phyloP scores from a whole-genome alignment of 2,888 invertebrate genomes.

The Drosophila austrosaltans region DNA sequence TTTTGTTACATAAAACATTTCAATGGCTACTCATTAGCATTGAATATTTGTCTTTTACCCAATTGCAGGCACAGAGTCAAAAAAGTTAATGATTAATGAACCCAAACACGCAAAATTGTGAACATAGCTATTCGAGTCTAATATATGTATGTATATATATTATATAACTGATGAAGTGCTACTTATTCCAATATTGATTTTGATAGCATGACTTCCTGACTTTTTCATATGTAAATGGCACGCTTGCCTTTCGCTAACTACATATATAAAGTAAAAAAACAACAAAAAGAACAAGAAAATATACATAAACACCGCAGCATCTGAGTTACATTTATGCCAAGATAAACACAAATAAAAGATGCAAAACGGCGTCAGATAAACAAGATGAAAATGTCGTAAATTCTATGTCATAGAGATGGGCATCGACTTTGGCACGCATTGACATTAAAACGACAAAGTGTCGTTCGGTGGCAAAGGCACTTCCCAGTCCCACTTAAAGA shows the following conservation, averaged over 20 bases:
- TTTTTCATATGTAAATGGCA: slow-evolving; percentile 10
- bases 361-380: slow-evolving; percentile 22
- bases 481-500: slow-evolving; percentile 26
- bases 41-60: not conserved
- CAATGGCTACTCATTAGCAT: not conserved
- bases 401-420: slow-evolving; percentile 44
- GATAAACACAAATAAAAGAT: slow-evolving; percentile 39
- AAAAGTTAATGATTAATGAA: slow-evolving; percentile 36
- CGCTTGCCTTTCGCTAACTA: not conserved
- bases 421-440: slow-evolving; percentile 52
- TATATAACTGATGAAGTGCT: slow-evolving; percentile 34
- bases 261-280: not conserved
- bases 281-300: not conserved
- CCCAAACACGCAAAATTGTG: slow-evolving; percentile 2
- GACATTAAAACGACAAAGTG: slow-evolving; percentile 61
- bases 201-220: slow-evolving; percentile 31
- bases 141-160: not conserved
- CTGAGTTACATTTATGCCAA: slow-evolving; percentile 28
- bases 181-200: slow-evolving; percentile 49
- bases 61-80: not conserved
- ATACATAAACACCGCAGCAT: slow-evolving; percentile 26
- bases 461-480: slow-evolving; percentile 30
- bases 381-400: slow-evolving; percentile 44
- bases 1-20: not conserved
- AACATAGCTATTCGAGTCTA: slow-evolving; percentile 25